Evolutionary conservation across 2,888 invertebrate genomes (phyloP).

Genomic region (Eupithecia vulgata): DNA sequence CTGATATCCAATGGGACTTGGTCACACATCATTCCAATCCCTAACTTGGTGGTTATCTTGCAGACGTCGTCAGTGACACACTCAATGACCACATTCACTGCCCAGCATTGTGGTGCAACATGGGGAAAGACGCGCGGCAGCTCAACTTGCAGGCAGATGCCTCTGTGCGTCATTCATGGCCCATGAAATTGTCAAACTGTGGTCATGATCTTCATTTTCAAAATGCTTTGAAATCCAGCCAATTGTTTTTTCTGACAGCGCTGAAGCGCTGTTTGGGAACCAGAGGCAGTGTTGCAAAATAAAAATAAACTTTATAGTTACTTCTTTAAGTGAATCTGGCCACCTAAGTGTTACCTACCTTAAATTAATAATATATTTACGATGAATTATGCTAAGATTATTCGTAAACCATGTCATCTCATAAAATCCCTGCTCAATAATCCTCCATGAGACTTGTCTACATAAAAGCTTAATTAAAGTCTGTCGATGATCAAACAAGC

Average conservation of each 20-base stretch:
- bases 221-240: not conserved
- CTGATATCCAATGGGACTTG: no score
- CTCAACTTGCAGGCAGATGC: no score
- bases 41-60: not conserved
- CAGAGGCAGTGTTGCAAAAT: no score
- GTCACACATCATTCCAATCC: not conserved
- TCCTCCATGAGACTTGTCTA: not conserved
- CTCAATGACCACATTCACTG: not conserved
- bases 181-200: not conserved
- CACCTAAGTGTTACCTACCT: no score
- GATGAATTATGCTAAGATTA: not conserved
- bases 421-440: not conserved
- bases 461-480: not conserved
- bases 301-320: no score
- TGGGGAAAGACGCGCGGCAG: no score
- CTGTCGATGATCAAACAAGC: conserved; percentile 5
- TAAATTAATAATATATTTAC: no score
- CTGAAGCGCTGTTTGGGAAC: no score
- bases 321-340: no score
- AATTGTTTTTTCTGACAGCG: not conserved
- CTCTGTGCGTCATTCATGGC: no score
- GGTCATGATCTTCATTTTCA: not conserved
- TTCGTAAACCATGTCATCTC: not conserved
- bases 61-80: no score
- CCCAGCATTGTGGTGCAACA: not conserved